Conservation (phyloP, 1,140 invertebrate species). For the Andricus grossulariae region DNA sequence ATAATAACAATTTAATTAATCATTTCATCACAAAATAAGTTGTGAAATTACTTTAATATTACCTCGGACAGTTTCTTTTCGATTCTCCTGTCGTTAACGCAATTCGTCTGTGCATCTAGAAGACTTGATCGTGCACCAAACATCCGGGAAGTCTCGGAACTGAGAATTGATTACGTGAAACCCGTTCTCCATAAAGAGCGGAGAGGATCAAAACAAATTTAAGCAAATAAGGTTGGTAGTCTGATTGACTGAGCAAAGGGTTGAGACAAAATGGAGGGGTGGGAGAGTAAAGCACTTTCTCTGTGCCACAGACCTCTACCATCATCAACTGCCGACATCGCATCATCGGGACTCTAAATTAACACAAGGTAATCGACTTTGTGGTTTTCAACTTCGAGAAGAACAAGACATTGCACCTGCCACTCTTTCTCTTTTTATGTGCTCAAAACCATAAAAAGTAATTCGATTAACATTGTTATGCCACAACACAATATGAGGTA, state of each 20-base stretch:
- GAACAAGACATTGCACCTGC: background rate
- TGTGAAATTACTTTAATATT: no score
- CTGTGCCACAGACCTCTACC: background rate
- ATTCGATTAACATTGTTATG: constrained; percentile 6
- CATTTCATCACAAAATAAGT: no score
- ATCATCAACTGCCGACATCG: constrained; percentile 2
- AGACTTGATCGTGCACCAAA: background rate
- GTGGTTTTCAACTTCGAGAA: constrained; percentile 3
- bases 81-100: no score
- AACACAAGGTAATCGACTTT: constrained; percentile 5
- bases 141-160: background rate
- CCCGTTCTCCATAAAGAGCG: background rate
- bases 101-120: no score
- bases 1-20: no score
- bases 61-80: no score
- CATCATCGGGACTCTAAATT: background rate
- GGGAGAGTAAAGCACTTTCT: constrained; percentile 5
- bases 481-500: constrained; percentile 6
- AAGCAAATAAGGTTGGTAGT: constrained; percentile 1
- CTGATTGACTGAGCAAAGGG: background rate
- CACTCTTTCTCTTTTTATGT: background rate
- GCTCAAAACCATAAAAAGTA: background rate
- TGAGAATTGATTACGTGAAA: constrained; percentile 1
- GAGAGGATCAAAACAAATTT: background rate
- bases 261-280: background rate